Evolutionary conservation across 2,888 invertebrate species (phyloP), one percentile per base, ranked within the genome.

Genomic region (Papilio elwesi): DNA sequence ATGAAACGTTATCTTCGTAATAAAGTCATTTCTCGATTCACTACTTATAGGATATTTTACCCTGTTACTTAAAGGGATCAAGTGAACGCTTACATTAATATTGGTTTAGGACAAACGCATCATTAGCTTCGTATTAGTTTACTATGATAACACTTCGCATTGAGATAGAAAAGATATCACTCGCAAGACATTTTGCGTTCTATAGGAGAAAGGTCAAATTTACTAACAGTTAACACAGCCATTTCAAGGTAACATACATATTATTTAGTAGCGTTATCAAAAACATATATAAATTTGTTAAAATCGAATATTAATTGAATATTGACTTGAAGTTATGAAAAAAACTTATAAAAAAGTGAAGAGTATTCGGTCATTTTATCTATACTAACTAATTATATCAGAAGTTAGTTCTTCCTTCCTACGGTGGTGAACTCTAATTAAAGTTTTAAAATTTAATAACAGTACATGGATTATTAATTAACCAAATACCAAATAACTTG

Each of bases 51-150:
- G 12, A 15, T 55, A 53, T 67, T 43, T 55, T 38, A 38, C 53
- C 13, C 38, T 38, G 53, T 52, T 67, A 53, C 55, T 13, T 67
- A 43, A 47, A 43, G 15, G 53, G 43, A 53, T 55, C 53, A 67
- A 67, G 68, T 68, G 68, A 65, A 68, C 48, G 57, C 57, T 55
- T 57, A 49, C n/a, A 57, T 68, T 68, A 69, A 69, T 69, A 69
- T 69, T 69, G 62, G 62, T 69, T 69, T 51, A 63, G 69, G 69
- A 49, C 69, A 38, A 69, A 63, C 52, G 68, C 68, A 62, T 69
- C 68, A 43, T 59, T 68, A 62, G 36, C 62, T 52, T 52, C 69
- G 69, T 69, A 63, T 69, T 51, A 62, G 52, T 63, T 69, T 69
- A 69, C 69, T 69, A 52, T 15, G 15, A 55, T 47, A 47, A n/a